A percentile compares a stretch with the other conserved stretches of the same genome.
Conservation (phyloP, 2,113 vertebrate genomes). For the Atlantisia rogersi region DNA sequence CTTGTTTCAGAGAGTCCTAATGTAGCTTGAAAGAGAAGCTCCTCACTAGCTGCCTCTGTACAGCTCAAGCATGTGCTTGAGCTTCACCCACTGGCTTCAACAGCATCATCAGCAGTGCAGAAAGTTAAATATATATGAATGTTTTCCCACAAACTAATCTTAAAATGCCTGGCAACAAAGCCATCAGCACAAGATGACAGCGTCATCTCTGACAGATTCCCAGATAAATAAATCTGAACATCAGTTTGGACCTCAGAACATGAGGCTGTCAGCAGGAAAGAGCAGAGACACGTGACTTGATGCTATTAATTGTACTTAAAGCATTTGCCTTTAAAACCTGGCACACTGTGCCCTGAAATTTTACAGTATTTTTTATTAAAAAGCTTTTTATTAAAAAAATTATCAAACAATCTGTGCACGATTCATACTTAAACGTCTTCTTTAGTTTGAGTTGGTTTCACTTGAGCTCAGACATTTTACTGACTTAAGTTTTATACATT, state of each 20-base stretch:
- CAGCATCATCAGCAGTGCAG: neutral
- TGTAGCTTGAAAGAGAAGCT: neutral
- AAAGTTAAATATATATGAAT: fast-evolving
- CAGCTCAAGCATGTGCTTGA: neutral
- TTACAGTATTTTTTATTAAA: neutral
- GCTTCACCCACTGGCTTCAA: neutral
- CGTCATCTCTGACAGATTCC: neutral
- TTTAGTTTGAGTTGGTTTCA: neutral
- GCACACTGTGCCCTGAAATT: neutral
- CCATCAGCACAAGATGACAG: neutral
- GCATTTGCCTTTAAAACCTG: neutral
- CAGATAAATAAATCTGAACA: neutral
- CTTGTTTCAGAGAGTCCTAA: neutral
- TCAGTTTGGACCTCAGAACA: neutral
- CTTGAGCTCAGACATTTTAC: neutral
- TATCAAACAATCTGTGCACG: neutral
- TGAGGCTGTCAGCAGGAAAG: neutral
- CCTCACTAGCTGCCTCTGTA: neutral
- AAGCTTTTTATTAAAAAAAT: neutral
- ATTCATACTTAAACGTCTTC: neutral
- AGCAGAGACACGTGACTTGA: neutral
- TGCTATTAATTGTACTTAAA: neutral
- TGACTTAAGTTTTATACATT: neutral
- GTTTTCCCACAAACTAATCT: neutral
- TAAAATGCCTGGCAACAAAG: neutral